Base-by-base conservation (phyloP, 1,140 invertebrate species). In the Monochamus saltuarius region DNA sequence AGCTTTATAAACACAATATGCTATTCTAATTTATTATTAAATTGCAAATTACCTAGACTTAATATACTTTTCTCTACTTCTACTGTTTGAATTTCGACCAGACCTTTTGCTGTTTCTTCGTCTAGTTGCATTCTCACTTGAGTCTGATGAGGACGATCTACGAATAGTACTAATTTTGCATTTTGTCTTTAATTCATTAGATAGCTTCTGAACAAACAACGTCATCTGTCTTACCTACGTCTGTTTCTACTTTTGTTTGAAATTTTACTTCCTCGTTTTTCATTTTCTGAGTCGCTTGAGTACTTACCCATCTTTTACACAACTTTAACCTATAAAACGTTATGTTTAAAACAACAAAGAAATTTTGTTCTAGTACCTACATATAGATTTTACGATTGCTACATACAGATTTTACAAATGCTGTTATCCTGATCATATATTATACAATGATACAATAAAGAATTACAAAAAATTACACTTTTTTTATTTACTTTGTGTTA, bases 371-470 rank as follows among this genome's bases (percentile, higher is more conserved):
- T n/a, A n/a, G n/a, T n/a, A n/a, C n/a, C n/a, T n/a, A 11, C 98
- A 99, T 78, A 97, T 99, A 51, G 97, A 99, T 77, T 99, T 99
- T 72, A 98, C 95, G 0, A 92, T 98, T 84, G 96, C n/a, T n/a
- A n/a, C n/a, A n/a, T n/a, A n/a, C n/a, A n/a, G n/a, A n/a, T n/a
- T n/a, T n/a, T n/a, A n/a, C n/a, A n/a, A n/a, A n/a, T n/a, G n/a
- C n/a, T n/a, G n/a, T n/a, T n/a, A n/a, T n/a, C n/a, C n/a, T n/a
- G n/a, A n/a, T n/a, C n/a, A n/a, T n/a, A n/a, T n/a, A n/a, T n/a
- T n/a, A n/a, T n/a, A n/a, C n/a, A n/a, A n/a, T n/a, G n/a, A n/a
- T n/a, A n/a, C n/a, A n/a, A n/a, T n/a, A n/a, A n/a, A n/a, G n/a
- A n/a, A n/a, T n/a, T n/a, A n/a, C n/a, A n/a, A n/a, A n/a, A n/a